These are phyloP conservation scores for Anguilla pacifica DNA, from an alignment of 2,797 vertebrate species.

Conservation along the genomic window DNA sequence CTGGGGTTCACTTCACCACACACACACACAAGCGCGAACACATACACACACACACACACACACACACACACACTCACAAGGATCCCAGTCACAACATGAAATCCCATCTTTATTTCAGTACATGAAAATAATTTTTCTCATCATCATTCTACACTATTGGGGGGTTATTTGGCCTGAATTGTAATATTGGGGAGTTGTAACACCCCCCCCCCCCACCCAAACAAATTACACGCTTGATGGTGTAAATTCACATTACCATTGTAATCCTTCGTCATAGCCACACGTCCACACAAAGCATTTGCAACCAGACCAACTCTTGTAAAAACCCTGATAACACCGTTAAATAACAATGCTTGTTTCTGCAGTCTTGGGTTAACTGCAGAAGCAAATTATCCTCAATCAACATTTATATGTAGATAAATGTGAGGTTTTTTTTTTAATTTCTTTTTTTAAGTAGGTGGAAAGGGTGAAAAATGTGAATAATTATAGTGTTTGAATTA, in stretches of 20 bases:
- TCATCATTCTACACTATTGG: too few relatives aligned
- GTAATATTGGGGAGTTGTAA: too few relatives aligned
- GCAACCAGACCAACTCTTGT: too few relatives aligned
- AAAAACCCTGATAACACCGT: background rate
- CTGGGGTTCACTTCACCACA: background rate
- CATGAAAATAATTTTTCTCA: too few relatives aligned
- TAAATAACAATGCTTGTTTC: background rate
- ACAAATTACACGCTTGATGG: too few relatives aligned
- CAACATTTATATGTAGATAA: background rate
- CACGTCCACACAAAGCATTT: too few relatives aligned
- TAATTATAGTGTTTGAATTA: background rate
- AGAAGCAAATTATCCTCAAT: background rate
- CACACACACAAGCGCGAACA: background rate
- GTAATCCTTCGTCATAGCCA: too few relatives aligned
- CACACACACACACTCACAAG: background rate
- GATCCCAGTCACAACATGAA: too few relatives aligned
- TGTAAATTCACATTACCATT: too few relatives aligned
- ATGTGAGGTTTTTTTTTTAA: background rate
- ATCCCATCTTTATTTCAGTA: too few relatives aligned
- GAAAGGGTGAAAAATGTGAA: background rate
- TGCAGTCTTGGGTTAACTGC: background rate
- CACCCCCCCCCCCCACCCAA: too few relatives aligned
- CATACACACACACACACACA: background rate
- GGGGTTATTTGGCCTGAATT: too few relatives aligned
- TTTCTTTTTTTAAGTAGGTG: background rate